Base-by-base conservation (phyloP, 2,797 vertebrate genomes). In the Melanotaenia boesemani region DNA sequence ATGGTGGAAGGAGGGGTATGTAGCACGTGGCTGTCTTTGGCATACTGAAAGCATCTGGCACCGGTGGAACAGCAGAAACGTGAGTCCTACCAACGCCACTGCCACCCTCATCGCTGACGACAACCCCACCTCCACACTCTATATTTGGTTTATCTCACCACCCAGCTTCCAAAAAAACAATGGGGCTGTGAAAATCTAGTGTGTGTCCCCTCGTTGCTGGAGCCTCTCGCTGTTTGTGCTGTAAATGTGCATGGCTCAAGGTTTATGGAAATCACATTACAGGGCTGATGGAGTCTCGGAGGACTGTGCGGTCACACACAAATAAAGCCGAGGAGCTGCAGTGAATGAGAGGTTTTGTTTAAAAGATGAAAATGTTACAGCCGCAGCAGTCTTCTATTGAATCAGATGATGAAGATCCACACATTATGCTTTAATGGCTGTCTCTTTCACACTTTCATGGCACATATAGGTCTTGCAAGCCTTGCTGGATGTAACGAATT, bases 11-110 rank as follows among this genome's bases (percentile, higher is more conserved):
- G 60, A 79, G 71, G 48, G 41, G 50, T 71, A 59, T 72, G 73
- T 24, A 79, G 82, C 82, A 88, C 71, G 63, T 79, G 89, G 76
- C 83, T 74, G 82, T 80, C 71, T 72, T 61, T 90, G 86, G 88
- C 84, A 85, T 71, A 68, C 64, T 9, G 26, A n/a, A 59, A 81
- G 89, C 90, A 89, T 88, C 90, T 92, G 90, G 89, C 87, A 88
- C 26, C n/a, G 65, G 76, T 56, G 77, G 75, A 67, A 81, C 63
- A 58, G 65, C 77, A 64, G 58, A 62, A 84, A 69, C 24, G 22
- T 18, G 63, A 61, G 46, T 67, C 67, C 67, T 39, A 64, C 39
- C 65, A 60, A 24, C 81, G 26, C 24, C 72, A 12, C 61, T 18
- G 12, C 63, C 62, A 56, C 37, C 67, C 74, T 67, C 80, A 32